Evolutionary conservation across 2,888 invertebrate species (phyloP), one percentile per base, ranked within the genome.

Genomic region (Heliconius ethilla): DNA sequence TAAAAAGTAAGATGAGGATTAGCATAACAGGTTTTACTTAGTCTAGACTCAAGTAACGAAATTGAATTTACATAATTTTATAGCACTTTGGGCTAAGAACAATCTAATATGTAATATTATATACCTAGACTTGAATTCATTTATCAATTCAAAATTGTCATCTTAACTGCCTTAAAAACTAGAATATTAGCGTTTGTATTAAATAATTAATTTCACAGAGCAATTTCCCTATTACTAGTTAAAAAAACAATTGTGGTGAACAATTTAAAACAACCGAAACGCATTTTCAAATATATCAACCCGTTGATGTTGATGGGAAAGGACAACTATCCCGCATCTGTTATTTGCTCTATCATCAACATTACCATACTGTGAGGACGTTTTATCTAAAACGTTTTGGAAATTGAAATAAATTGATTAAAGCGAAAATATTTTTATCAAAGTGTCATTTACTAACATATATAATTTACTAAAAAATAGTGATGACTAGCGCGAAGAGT

Each of bases 241-340:
- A 37, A 37, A 37, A 66, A 66, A 37, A 67, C 37, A 5, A n/a
- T 67, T 10, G 6, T 11, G 9, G 5, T 33, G 22, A 37, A 29
- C 2, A 66, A 59, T 13, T n/a, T n/a, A n/a, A n/a, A 18, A 67
- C 22, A 37, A n/a, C n/a, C 4, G 13, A 67, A 67, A 67, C 37
- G 37, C 67, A 37, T 33, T 67, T 67, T 37, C 37, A 67, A 37
- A 67, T 33, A 37, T 11, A 67, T 67, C n/a, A 22, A 22, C 37
- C 37, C 11, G 66, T 67, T 11, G 37, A 29, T 22, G 22, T 66
- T 66, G 66, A 66, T 22, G 66, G 33, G 66, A 67, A n/a, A 67
- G n/a, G 37, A 37, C 37, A 67, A 67, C 66, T 18, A n/a, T 13
- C 66, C 3, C n/a, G 67, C 67, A 67, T 11, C 67, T 67, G 67